Conservation (phyloP, 2,113 vertebrate genomes). For the Syrmaticus mikado region DNA sequence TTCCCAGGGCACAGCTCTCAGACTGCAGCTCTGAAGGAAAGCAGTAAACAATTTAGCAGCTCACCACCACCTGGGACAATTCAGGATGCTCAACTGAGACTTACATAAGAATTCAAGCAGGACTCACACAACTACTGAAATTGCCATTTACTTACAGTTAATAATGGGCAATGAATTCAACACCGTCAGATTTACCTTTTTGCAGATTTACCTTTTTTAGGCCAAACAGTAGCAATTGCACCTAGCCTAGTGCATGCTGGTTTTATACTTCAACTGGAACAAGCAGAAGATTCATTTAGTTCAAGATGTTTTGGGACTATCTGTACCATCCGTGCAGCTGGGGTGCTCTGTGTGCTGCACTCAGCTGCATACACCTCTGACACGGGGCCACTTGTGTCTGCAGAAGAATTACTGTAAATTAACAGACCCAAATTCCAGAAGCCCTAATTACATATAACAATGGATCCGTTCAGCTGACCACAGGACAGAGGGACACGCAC, state of each 20-base stretch:
- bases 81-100: not conserved
- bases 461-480: conserved; percentile 23
- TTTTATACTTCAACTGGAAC: conserved; percentile 1
- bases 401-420: conserved; percentile 37
- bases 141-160: not conserved
- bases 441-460: conserved; percentile 34
- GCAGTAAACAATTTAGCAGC: not conserved
- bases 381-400: not conserved
- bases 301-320: not conserved
- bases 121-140: not conserved
- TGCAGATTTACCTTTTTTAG: not conserved
- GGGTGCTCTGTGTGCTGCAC: not conserved
- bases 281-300: not conserved
- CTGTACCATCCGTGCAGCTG: not conserved
- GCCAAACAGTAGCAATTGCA: not conserved
- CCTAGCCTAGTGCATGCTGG: not conserved
- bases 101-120: not conserved
- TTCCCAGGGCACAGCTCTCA: not conserved
- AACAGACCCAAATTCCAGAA: conserved; percentile 57
- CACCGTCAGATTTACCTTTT: not conserved
- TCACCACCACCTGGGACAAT: not conserved
- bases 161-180: not conserved
- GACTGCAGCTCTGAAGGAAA: not conserved
- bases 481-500: not conserved
- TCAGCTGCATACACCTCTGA: not conserved